Percentiles rank a stretch among this genome's conserved stretches.
phyloP scores from a whole-genome alignment of 2,888 invertebrate species.

The Steinernema hermaphroditum region DNA sequence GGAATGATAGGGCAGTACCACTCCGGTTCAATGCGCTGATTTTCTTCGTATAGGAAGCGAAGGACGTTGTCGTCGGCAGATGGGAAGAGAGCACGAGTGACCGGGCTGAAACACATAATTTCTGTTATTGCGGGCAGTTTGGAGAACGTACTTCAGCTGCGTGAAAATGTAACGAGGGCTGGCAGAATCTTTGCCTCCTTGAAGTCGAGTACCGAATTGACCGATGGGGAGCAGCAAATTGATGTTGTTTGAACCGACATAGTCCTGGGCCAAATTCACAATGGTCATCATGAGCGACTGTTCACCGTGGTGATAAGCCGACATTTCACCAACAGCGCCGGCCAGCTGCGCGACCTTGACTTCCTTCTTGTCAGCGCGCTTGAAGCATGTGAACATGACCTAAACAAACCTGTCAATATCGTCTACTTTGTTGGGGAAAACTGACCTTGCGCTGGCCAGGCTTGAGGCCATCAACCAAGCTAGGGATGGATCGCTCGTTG shows the following conservation, averaged over 20 bases:
- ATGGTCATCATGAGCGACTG: constrained; percentile 88
- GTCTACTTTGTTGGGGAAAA: background rate
- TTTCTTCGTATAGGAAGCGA: constrained; percentile 87
- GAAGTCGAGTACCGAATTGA: constrained; percentile 87
- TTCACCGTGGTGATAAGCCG: constrained; percentile 98
- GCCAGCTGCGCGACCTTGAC: constrained; percentile 96
- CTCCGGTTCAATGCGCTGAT: constrained; percentile 87
- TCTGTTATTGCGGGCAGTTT: too few relatives aligned
- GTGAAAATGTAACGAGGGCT: constrained; percentile 98
- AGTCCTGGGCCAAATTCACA: constrained; percentile 87
- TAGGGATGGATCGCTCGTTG: constrained; percentile 77
- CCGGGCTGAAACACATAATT: too few relatives aligned
- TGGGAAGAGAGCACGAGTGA: constrained; percentile 84
- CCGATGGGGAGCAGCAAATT: constrained; percentile 91
- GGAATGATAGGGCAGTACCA: constrained; percentile 88
- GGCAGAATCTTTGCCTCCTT: constrained; percentile 94
- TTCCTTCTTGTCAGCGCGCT: constrained; percentile 90
- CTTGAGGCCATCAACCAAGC: constrained; percentile 76
- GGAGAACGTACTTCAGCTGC: constrained; percentile 71
- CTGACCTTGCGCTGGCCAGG: constrained; percentile 84
- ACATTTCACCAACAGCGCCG: constrained; percentile 93
- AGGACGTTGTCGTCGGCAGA: constrained; percentile 85
- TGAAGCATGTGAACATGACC: constrained; percentile 77
- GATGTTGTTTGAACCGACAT: constrained; percentile 95
- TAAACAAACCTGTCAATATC: constrained; percentile 33